Evolutionary conservation across 2,888 invertebrate species (phyloP).

Genomic region (Timema podura): DNA sequence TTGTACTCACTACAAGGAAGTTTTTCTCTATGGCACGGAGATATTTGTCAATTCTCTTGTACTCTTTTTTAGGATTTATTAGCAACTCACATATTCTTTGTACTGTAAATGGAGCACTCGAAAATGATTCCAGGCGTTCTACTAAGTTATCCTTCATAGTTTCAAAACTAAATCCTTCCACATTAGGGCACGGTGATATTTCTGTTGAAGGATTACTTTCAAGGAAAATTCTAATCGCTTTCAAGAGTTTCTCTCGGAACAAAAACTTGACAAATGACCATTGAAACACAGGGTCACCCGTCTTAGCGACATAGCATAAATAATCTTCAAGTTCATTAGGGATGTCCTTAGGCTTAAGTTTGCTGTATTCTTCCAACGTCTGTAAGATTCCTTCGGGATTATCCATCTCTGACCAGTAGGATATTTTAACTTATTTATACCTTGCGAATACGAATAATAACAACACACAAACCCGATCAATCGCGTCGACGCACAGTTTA

Average conservation of each 20-base stretch:
- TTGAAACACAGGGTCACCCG: conserved; percentile 90
- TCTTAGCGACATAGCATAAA: conserved; percentile 83
- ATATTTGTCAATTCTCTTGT: conserved; percentile 93
- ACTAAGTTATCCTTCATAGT: conserved; percentile 78
- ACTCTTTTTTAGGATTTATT: conserved; percentile 87
- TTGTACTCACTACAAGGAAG: conserved; percentile 71
- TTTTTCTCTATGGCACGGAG: conserved; percentile 96
- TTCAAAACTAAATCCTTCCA: conserved; percentile 86
- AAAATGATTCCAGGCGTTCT: conserved; percentile 77
- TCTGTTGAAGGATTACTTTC: conserved; percentile 73
- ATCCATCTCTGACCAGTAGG: conserved; percentile 55
- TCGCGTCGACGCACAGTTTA: not conserved
- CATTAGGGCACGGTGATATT: conserved; percentile 83
- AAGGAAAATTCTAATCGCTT: conserved; percentile 83
- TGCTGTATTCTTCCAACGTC: conserved; percentile 77
- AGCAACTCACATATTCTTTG: conserved; percentile 93
- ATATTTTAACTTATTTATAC: not conserved
- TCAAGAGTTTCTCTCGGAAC: conserved; percentile 80
- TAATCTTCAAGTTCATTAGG: conserved; percentile 87
- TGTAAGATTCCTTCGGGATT: conserved; percentile 82
- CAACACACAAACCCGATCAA: not conserved
- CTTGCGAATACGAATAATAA: not conserved
- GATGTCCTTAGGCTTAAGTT: conserved; percentile 73
- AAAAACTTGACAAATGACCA: conserved; percentile 85
- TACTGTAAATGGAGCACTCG: conserved; percentile 91